These are phyloP conservation scores for Apostichopus leukothele DNA, from an alignment of 53 echinoderm and acorn worm species.

Conservation along the genomic window DNA sequence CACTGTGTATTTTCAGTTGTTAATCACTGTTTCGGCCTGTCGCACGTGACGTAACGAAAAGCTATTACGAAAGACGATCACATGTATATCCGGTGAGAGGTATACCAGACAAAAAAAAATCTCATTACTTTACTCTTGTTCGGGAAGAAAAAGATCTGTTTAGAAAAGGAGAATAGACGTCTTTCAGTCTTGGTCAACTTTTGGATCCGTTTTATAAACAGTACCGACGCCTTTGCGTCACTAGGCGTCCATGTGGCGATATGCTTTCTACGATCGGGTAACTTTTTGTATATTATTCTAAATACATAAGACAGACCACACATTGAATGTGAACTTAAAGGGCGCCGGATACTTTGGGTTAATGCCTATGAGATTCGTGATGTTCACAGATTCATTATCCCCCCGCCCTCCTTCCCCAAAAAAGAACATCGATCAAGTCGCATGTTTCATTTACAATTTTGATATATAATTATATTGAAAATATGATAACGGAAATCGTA, in stretches of 20 bases:
- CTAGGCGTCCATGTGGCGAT: slow-evolving; percentile 1
- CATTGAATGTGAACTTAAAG: background rate
- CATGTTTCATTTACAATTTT: too few relatives aligned
- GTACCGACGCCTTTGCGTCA: background rate
- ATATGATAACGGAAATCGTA: too few relatives aligned
- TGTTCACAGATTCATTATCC: background rate
- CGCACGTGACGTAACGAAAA: background rate
- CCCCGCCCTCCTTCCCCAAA: too few relatives aligned
- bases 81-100: background rate
- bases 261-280: background rate
- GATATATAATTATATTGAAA: too few relatives aligned
- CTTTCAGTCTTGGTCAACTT: background rate
- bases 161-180: background rate
- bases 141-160: background rate
- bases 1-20: background rate
- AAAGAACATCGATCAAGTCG: too few relatives aligned
- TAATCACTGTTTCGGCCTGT: background rate
- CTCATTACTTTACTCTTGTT: background rate
- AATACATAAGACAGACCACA: background rate
- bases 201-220: background rate
- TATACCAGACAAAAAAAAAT: background rate
- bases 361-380: background rate
- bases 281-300: background rate
- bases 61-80: background rate
- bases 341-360: background rate